Evolutionary conservation across 2,113 vertebrate species (phyloP).

Genomic region (Dasypus novemcinctus): DNA sequence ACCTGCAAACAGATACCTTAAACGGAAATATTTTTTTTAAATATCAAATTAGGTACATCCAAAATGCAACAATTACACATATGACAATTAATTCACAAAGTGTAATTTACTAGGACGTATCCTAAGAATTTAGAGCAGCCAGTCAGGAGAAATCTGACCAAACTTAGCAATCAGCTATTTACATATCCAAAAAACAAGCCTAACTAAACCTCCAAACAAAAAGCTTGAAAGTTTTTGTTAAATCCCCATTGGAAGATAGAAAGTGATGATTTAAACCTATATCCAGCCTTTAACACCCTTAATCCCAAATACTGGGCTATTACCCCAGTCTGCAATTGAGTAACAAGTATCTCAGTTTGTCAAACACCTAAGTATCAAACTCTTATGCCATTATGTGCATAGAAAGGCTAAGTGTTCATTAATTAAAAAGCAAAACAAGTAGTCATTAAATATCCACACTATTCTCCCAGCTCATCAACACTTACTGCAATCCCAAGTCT

Average conservation of each 20-base stretch:
- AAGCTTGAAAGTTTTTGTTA: conserved; percentile 78
- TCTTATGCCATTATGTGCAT: conserved; percentile 78
- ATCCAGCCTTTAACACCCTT: conserved; percentile 80
- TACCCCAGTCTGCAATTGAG: conserved; percentile 74
- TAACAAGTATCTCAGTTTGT: conserved; percentile 79
- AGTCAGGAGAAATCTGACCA: conserved; percentile 88
- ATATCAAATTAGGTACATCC: conserved; percentile 89
- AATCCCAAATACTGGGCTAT: conserved; percentile 76
- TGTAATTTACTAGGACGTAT: conserved; percentile 88
- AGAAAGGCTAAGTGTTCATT: conserved; percentile 80
- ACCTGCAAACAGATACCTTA: conserved; percentile 99
- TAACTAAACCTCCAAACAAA: conserved; percentile 83
- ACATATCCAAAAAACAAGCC: conserved; percentile 84
- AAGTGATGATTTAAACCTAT: conserved; percentile 77
- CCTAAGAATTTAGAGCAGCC: conserved; percentile 87
- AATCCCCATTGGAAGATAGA: conserved; percentile 74
- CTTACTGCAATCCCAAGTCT: conserved; percentile 78
- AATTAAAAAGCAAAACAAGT: conserved; percentile 67
- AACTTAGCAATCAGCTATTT: conserved; percentile 83
- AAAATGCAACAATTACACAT: conserved; percentile 90
- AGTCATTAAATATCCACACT: conserved; percentile 82
- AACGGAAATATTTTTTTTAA: conserved; percentile 84
- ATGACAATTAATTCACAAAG: conserved; percentile 90
- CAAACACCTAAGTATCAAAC: conserved; percentile 77
- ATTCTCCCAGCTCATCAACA: conserved; percentile 78